phyloP scores from a whole-genome alignment of 2,888 invertebrate genomes.

The Odontomyia ornata region DNA sequence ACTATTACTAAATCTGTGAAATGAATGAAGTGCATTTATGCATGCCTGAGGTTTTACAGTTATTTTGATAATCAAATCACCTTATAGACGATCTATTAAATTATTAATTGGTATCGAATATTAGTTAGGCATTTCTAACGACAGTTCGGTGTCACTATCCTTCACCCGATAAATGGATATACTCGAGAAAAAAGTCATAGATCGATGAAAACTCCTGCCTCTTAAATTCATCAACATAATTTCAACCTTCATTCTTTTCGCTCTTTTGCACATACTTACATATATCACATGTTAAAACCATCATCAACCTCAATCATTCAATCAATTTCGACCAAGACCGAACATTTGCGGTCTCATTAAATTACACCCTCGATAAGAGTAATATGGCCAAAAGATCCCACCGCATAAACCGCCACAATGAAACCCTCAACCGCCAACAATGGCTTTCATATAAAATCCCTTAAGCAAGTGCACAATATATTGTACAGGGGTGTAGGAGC shows the following conservation, averaged over 20 bases:
- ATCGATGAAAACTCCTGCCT: neutral
- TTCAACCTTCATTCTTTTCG: conserved; percentile 14
- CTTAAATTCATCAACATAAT: conserved; percentile 25
- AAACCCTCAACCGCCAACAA: conserved; percentile 44
- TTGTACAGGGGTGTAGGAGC: conserved; percentile 16
- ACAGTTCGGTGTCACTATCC: too few species aligned
- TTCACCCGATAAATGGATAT: too few species aligned
- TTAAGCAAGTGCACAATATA: conserved; percentile 43
- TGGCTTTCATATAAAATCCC: conserved; percentile 37
- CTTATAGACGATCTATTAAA: too few species aligned
- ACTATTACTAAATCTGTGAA: too few species aligned
- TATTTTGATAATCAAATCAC: too few species aligned
- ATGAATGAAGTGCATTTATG: too few species aligned
- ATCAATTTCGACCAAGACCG: conserved; percentile 43
- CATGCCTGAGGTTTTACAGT: too few species aligned
- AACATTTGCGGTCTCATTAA: conserved; percentile 50
- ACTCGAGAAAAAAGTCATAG: too few species aligned
- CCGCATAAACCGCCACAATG: conserved; percentile 43
- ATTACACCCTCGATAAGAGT: conserved; percentile 48
- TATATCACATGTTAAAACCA: conserved; percentile 42
- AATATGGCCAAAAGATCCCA: conserved; percentile 42
- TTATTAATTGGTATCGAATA: too few species aligned
- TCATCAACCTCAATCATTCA: conserved; percentile 45
- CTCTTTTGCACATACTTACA: conserved; percentile 12
- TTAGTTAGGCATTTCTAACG: too few species aligned